These are phyloP conservation scores for Muscidifurax raptorellus DNA, from an alignment of 1,140 invertebrate species.

Conservation along the genomic window DNA sequence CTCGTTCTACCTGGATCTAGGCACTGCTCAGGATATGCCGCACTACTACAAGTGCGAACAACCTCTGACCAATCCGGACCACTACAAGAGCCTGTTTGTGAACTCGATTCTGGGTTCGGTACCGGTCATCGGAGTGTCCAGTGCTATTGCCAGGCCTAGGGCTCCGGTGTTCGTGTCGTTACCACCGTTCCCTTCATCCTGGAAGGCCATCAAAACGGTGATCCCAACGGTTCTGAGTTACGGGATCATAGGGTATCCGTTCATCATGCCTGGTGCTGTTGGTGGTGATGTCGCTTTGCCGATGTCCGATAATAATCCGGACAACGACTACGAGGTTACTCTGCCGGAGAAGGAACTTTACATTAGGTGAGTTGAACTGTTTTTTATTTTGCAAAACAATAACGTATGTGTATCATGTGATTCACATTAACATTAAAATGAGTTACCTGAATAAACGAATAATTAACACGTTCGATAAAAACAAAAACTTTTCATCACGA, in stretches of 20 bases:
- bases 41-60: constrained; percentile 87
- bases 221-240: constrained; percentile 92
- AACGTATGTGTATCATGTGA: background rate
- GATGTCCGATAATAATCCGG: constrained; percentile 70
- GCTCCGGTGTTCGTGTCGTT: constrained; percentile 91
- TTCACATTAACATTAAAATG: background rate
- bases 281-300: constrained; percentile 87
- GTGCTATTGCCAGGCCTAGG: constrained; percentile 87
- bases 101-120: constrained; percentile 79
- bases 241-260: constrained; percentile 92
- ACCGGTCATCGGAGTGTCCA: constrained; percentile 87
- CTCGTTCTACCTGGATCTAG: constrained; percentile 93
- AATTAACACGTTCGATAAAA: too few relatives aligned
- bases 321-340: constrained; percentile 77
- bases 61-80: constrained; percentile 85
- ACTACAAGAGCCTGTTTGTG: constrained; percentile 85
- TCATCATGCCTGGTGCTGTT: constrained; percentile 94
- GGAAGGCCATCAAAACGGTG: constrained; percentile 89
- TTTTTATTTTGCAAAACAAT: background rate
- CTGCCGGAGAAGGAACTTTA: constrained; percentile 91
- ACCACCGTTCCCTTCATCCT: constrained; percentile 90
- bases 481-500: too few relatives aligned
- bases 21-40: constrained; percentile 91
- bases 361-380: constrained; percentile 90
- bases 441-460: background rate